Evolutionary conservation across 2,888 invertebrate genomes (phyloP).

Genomic region (Ectemnius continuus): DNA sequence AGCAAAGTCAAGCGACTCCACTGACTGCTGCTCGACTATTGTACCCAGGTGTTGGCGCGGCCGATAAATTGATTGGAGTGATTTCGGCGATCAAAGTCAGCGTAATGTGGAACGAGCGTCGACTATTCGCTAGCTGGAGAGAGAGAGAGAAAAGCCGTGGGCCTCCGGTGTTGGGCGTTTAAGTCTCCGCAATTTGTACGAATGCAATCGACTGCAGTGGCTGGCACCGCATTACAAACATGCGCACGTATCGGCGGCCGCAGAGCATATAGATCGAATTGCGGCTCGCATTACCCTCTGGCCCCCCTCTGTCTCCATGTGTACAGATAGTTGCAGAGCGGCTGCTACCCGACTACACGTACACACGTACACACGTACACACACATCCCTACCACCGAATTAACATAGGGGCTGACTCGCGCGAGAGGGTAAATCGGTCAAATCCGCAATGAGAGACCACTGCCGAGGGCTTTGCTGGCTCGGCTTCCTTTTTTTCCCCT

Average conservation of each 20-base stretch:
- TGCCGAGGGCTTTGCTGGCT: no score
- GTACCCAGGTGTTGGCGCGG: not conserved
- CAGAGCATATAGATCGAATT: slow-evolving; percentile 59
- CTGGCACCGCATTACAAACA: slow-evolving; percentile 50
- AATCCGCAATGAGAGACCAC: no score
- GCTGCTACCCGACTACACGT: not conserved
- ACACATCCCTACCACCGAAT: not conserved
- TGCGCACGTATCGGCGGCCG: slow-evolving; percentile 54
- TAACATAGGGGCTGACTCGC: not conserved
- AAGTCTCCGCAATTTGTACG: slow-evolving; percentile 50
- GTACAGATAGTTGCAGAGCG: slow-evolving; percentile 27
- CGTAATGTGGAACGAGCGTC: no score
- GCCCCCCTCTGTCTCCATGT: not conserved
- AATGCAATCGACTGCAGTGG: slow-evolving; percentile 50
- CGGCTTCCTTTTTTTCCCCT: no score
- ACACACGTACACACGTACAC: no score
- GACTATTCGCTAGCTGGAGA: not conserved
- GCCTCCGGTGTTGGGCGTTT: slow-evolving; percentile 33
- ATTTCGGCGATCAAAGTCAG: no score
- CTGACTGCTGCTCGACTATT: not conserved
- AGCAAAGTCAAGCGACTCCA: no score
- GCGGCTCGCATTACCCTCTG: slow-evolving; percentile 48
- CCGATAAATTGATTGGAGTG: not conserved
- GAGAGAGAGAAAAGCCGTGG: not conserved
- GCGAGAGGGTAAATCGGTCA: no score